A percentile compares a stretch with the other conserved stretches of the same genome.
These are phyloP conservation scores for Motacilla alba DNA, from an alignment of 2,113 vertebrate genomes.

Conservation along the genomic window DNA sequence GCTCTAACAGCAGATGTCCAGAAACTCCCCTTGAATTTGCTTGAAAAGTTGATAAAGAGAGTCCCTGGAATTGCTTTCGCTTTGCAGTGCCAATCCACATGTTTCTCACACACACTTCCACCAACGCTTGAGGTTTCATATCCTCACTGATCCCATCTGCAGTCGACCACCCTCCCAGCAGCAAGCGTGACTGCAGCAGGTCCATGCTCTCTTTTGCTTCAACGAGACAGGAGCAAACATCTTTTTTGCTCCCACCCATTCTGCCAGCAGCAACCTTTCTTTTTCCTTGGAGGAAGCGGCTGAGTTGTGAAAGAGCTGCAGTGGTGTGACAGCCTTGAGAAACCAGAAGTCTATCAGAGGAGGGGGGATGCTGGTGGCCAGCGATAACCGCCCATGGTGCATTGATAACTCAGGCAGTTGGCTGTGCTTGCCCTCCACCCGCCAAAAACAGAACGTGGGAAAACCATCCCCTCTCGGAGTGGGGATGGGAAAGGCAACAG, in stretches of 20 bases:
- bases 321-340: background rate
- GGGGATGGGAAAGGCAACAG: background rate
- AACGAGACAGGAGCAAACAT: background rate
- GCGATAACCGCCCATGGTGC: background rate
- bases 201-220: background rate
- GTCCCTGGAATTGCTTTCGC: accelerated
- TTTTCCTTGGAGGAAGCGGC: background rate
- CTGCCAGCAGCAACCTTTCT: background rate
- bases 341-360: slow-evolving; percentile 19
- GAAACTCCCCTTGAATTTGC: background rate
- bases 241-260: background rate
- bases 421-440: background rate
- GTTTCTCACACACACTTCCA: background rate
- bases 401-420: background rate
- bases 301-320: background rate
- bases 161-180: background rate
- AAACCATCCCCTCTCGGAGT: background rate
- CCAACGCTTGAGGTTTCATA: background rate
- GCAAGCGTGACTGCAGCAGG: background rate
- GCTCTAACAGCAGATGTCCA: background rate
- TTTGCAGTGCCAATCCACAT: accelerated
- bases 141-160: background rate
- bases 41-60: background rate
- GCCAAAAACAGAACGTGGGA: background rate
- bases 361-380: background rate